phyloP scores from a whole-genome alignment of 2,888 invertebrate genomes.

The Empis livida region DNA sequence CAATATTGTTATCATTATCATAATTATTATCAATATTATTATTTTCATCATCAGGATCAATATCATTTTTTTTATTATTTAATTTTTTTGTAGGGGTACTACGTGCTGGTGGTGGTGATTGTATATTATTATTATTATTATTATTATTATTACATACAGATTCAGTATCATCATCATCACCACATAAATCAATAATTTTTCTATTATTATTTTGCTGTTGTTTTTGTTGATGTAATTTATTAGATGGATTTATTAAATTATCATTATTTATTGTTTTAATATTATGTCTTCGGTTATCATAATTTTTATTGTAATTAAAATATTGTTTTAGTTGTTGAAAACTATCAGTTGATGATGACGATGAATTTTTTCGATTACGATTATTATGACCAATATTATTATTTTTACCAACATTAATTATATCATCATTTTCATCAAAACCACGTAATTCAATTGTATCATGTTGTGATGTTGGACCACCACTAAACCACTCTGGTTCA shows the following conservation, averaged over 20 bases:
- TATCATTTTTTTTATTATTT: constrained; percentile 7
- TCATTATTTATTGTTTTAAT: constrained; percentile 1
- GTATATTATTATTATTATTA: neutral
- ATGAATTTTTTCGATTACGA: neutral
- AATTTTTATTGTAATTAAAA: constrained; percentile 7
- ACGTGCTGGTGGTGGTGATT: neutral
- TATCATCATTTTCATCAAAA: constrained; percentile 50
- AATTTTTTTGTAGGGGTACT: neutral
- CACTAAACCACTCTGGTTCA: constrained; percentile 85
- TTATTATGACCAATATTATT: constrained; percentile 3
- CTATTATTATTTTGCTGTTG: constrained; percentile 1
- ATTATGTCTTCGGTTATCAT: constrained; percentile 4
- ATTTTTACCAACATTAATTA: constrained; percentile 7
- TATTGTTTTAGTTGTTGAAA: constrained; percentile 10
- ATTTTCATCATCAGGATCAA: constrained; percentile 3
- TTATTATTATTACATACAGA: neutral
- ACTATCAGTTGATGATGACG: constrained; percentile 12
- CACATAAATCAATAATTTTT: constrained; percentile 1
- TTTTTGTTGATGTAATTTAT: constrained; percentile 1
- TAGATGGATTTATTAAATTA: neutral
- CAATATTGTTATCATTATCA: constrained; percentile 3
- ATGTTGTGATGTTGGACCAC: constrained; percentile 78
- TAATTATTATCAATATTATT: neutral
- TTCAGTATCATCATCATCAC: neutral
- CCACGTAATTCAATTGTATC: constrained; percentile 90